Evolutionary conservation across 2,888 invertebrate species (phyloP).

Genomic region (Apotomis betuletana): DNA sequence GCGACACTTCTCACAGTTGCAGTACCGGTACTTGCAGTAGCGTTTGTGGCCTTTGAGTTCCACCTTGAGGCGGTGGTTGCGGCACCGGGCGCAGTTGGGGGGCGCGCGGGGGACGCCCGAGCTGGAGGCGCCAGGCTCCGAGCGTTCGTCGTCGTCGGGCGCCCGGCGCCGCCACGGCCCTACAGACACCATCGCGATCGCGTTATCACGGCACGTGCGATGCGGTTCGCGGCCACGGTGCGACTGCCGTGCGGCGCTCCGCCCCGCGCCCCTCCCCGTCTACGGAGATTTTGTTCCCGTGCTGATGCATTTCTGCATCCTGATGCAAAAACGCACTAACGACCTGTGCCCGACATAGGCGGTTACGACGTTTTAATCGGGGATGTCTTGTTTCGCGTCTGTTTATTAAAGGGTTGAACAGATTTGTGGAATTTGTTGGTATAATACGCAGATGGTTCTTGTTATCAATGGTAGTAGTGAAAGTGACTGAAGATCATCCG

Average conservation of each 20-base stretch:
- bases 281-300: constrained; percentile 48
- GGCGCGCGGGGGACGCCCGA: constrained; percentile 89
- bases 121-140: constrained; percentile 79
- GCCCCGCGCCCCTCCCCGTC: constrained; percentile 57
- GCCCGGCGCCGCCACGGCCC: constrained; percentile 78
- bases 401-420: constrained; percentile 29
- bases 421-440: constrained; percentile 14
- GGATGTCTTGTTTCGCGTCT: not conserved
- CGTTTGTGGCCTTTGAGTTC: constrained; percentile 96
- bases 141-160: constrained; percentile 78
- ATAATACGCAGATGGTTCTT: not conserved
- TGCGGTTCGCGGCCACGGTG: constrained; percentile 83
- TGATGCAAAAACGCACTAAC: constrained; percentile 12
- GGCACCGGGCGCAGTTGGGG: constrained; percentile 96
- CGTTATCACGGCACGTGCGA: constrained; percentile 82
- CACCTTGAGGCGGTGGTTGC: constrained; percentile 95
- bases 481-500: not conserved
- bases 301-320: constrained; percentile 64
- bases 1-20: constrained; percentile 93
- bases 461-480: constrained; percentile 7
- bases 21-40: constrained; percentile 93
- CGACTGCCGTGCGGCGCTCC: constrained; percentile 66
- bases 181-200: constrained; percentile 75
- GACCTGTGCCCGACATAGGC: not conserved
- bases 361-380: not conserved